A percentile compares a stretch with the other conserved stretches of the same genome.
phyloP scores from a whole-genome alignment of 1,140 invertebrate genomes.

The Carcinoscorpius rotundicauda region DNA sequence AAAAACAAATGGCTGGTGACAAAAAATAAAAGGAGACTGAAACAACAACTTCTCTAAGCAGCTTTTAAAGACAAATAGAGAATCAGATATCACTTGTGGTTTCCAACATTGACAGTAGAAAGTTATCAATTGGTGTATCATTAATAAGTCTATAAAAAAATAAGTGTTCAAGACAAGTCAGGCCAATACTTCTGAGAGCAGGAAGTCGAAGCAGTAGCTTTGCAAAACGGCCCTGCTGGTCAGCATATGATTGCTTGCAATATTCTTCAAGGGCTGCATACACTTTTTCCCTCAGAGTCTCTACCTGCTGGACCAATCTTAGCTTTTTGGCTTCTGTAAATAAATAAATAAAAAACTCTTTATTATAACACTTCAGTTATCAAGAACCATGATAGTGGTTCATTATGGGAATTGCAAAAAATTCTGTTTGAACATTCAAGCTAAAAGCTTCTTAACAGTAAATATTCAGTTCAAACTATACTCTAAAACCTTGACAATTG shows the following conservation, averaged over 20 bases:
- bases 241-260: conserved; percentile 66
- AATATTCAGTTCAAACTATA: no score
- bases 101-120: conserved; percentile 49
- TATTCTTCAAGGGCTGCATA: conserved; percentile 92
- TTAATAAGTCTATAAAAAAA: conserved; percentile 84
- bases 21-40: no score
- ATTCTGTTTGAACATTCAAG: no score
- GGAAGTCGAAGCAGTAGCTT: conserved; percentile 85
- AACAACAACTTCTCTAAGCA: no score
- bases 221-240: conserved; percentile 85
- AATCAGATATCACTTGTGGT: conserved; percentile 21
- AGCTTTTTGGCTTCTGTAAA: conserved; percentile 73
- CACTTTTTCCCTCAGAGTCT: conserved; percentile 79
- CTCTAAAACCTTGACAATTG: no score
- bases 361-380: no score
- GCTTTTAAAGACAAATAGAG: no score
- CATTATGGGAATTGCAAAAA: no score
- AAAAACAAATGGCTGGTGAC: no score
- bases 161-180: conserved; percentile 89
- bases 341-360: conserved; percentile 1
- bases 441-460: no score
- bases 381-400: no score
- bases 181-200: conserved; percentile 82
- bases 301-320: conserved; percentile 65
- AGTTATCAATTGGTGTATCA: conserved; percentile 37